Evolutionary conservation across 35 echinoderm and acorn worm genomes (phyloP).

Genomic region (Stichopus chloronotus): DNA sequence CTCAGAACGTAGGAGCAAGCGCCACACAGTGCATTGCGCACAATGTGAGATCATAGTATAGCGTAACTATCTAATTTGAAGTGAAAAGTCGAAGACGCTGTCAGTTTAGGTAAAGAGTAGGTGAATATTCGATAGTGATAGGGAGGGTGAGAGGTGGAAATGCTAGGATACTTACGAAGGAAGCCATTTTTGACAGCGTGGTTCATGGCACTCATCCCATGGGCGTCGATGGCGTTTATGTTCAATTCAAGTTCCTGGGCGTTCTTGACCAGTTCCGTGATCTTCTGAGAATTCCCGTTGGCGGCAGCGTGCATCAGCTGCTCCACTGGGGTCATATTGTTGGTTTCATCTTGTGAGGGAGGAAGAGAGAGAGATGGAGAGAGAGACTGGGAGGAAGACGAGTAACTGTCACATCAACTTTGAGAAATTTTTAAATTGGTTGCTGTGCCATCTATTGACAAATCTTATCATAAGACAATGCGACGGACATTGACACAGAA

Average conservation of each 20-base stretch:
- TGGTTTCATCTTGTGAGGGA: not conserved
- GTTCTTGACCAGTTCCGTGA: not conserved
- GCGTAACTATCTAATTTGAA: not conserved
- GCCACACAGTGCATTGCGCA: no score
- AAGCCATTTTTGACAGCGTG: constrained; percentile 26
- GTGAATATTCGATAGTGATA: not conserved
- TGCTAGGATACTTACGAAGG: not conserved
- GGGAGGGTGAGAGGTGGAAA: not conserved
- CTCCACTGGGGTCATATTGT: not conserved
- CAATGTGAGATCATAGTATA: no score
- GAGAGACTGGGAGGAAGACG: no score
- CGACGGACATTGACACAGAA: no score
- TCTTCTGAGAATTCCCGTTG: not conserved
- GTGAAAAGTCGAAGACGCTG: not conserved
- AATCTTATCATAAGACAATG: no score
- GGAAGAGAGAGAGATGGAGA: no score
- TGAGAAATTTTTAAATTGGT: no score
- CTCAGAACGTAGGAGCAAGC: no score
- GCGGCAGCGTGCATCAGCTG: not conserved
- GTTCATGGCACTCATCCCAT: constrained; percentile 18
- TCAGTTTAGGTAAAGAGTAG: not conserved
- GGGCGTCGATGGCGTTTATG: not conserved
- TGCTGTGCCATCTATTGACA: no score
- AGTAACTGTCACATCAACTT: no score
- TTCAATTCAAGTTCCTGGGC: not conserved